These are phyloP conservation scores for Phyllostomus hastatus DNA, from an alignment of 2,113 vertebrate species.

Conservation along the genomic window DNA sequence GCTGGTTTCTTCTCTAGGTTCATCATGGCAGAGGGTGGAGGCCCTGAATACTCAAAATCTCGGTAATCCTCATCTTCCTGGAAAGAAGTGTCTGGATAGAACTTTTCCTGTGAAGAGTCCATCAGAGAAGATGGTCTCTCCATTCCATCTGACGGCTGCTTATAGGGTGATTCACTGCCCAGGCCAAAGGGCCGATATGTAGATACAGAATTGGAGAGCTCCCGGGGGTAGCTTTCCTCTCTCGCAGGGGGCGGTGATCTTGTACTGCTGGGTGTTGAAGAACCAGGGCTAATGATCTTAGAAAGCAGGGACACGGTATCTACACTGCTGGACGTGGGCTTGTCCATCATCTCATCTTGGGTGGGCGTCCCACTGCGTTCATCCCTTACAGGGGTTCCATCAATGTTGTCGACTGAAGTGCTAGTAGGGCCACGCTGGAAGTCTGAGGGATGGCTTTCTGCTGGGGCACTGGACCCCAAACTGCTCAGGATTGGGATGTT, in stretches of 20 bases:
- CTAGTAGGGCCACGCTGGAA: slow-evolving; percentile 82
- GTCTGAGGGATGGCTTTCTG: slow-evolving; percentile 77
- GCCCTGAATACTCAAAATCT: slow-evolving; percentile 83
- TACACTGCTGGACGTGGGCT: slow-evolving; percentile 83
- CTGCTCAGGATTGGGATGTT: slow-evolving; percentile 85
- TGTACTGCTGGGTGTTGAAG: slow-evolving; percentile 85
- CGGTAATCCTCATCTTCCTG: slow-evolving; percentile 86
- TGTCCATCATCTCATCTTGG: slow-evolving; percentile 99
- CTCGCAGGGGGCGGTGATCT: slow-evolving; percentile 78
- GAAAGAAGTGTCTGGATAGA: slow-evolving; percentile 84
- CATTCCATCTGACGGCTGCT: slow-evolving; percentile 75
- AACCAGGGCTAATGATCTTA: slow-evolving; percentile 86
- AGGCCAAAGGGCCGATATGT: slow-evolving; percentile 81
- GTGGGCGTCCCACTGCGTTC: slow-evolving; percentile 95
- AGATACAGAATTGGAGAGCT: slow-evolving; percentile 76
- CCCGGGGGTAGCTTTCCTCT: slow-evolving; percentile 80
- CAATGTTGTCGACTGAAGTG: slow-evolving; percentile 88
- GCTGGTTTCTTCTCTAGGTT: slow-evolving; percentile 84
- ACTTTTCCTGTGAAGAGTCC: slow-evolving; percentile 85
- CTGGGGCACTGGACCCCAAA: slow-evolving; percentile 75
- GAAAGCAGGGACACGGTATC: slow-evolving; percentile 84
- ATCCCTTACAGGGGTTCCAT: slow-evolving; percentile 94
- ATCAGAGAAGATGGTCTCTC: slow-evolving; percentile 81
- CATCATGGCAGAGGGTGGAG: slow-evolving; percentile 79
- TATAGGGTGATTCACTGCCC: slow-evolving; percentile 79